These are phyloP conservation scores for Drosophila saltans DNA, from an alignment of 1,140 invertebrate genomes.

Conservation along the genomic window DNA sequence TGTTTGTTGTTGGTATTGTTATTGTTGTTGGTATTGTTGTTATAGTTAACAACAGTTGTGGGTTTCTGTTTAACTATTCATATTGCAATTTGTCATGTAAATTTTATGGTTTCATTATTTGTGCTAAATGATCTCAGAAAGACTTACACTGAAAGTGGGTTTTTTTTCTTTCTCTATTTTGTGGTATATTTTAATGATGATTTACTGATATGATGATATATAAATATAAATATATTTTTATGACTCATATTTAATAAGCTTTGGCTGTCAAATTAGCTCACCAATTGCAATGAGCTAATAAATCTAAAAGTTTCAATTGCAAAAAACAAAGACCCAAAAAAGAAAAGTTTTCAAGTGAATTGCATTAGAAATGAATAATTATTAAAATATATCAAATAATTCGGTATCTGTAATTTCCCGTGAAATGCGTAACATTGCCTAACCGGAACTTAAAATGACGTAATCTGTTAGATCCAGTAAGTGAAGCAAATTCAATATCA, in stretches of 20 bases:
- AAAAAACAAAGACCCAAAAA: no score
- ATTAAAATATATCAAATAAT: no score
- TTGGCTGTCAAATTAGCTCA: not conserved
- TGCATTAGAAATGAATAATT: no score
- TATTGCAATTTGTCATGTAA: slow-evolving; percentile 58
- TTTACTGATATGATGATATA: no score
- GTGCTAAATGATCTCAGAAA: slow-evolving; percentile 27
- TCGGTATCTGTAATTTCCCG: no score
- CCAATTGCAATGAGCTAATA: not conserved
- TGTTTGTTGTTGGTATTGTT: slow-evolving; percentile 29
- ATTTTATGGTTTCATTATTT: slow-evolving; percentile 40
- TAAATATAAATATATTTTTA: not conserved
- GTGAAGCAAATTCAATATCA: no score
- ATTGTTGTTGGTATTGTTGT: slow-evolving; percentile 32
- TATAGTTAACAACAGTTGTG: slow-evolving; percentile 37
- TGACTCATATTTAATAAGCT: not conserved
- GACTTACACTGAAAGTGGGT: slow-evolving; percentile 24
- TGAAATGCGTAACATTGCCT: no score
- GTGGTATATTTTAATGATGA: not conserved
- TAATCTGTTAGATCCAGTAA: no score
- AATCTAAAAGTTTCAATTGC: not conserved
- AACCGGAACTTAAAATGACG: no score
- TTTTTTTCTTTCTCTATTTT: not conserved
- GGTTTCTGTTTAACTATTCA: slow-evolving; percentile 35
- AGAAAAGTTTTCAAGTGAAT: no score